phyloP scores from a whole-genome alignment of 2,113 vertebrate genomes.

The Saguinus imperator region DNA sequence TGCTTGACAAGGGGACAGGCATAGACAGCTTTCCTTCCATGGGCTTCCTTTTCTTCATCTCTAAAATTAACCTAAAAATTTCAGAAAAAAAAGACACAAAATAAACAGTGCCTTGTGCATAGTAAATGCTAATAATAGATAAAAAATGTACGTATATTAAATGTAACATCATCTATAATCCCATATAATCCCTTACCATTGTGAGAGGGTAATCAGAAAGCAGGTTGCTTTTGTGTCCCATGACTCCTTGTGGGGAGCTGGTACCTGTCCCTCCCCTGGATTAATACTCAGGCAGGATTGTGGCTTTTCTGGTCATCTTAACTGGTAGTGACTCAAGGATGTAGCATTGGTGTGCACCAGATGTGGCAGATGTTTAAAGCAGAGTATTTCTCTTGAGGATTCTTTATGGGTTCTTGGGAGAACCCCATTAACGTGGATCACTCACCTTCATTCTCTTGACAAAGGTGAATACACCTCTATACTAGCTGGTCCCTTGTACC shows the following conservation, averaged over 20 bases:
- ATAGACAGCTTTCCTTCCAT: not conserved
- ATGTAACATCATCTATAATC: not conserved
- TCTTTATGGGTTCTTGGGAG: not conserved
- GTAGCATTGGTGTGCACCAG: not conserved
- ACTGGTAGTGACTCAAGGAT: not conserved
- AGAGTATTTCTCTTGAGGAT: not conserved
- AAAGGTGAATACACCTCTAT: not conserved
- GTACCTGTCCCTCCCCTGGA: not conserved
- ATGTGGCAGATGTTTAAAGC: not conserved
- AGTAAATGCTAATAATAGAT: not conserved
- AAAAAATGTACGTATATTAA: not conserved
- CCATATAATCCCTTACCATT: not conserved
- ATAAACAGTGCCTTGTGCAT: not conserved
- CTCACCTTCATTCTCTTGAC: not conserved
- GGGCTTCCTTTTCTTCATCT: not conserved
- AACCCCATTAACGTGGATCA: too few relatives aligned
- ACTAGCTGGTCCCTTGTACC: not conserved
- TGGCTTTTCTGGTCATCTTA: not conserved
- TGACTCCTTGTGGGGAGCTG: too few relatives aligned
- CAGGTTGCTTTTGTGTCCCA: not conserved
- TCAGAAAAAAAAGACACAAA: not conserved
- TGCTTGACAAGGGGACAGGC: conserved; percentile 40
- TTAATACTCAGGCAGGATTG: not conserved
- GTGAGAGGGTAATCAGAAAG: not conserved
- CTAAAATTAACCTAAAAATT: conserved; percentile 36